phyloP scores from a whole-genome alignment of 2,113 vertebrate species.

The Laticauda laticaudata region DNA sequence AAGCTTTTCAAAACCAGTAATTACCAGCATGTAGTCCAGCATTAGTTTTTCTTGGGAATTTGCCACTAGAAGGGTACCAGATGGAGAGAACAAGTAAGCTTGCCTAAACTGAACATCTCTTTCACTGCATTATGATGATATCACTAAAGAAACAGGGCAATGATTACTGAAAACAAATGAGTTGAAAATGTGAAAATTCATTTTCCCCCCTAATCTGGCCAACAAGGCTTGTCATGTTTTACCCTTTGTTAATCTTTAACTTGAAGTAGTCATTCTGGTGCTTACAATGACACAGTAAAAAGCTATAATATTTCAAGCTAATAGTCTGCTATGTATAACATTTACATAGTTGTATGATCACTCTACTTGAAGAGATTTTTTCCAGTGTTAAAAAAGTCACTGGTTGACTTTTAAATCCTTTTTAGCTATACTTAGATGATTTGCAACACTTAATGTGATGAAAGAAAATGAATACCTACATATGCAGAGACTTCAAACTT shows the following conservation, averaged over 20 bases:
- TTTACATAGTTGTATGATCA: conserved; percentile 29
- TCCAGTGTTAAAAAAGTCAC: conserved; percentile 37
- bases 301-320: conserved; percentile 33
- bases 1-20: conserved; percentile 9
- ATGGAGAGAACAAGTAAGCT: neutral
- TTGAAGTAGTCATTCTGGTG: conserved; percentile 6
- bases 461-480: conserved; percentile 28
- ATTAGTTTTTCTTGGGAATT: conserved; percentile 9
- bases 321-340: conserved; percentile 50
- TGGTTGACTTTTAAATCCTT: conserved; percentile 34
- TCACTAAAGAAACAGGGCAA: neutral
- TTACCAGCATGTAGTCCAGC: neutral
- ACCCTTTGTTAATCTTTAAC: neutral
- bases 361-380: conserved; percentile 12
- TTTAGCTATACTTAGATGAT: conserved; percentile 35
- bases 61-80: neutral
- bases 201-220: conserved; percentile 3
- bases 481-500: conserved; percentile 9
- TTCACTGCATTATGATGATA: neutral
- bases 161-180: conserved; percentile 5
- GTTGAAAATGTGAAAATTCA: neutral
- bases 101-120: neutral
- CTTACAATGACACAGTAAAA: conserved; percentile 16
- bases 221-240: neutral
- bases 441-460: conserved; percentile 25